Evolutionary conservation across 2,113 vertebrate genomes (phyloP).

Genomic region (Sakesphorus luctuosus): DNA sequence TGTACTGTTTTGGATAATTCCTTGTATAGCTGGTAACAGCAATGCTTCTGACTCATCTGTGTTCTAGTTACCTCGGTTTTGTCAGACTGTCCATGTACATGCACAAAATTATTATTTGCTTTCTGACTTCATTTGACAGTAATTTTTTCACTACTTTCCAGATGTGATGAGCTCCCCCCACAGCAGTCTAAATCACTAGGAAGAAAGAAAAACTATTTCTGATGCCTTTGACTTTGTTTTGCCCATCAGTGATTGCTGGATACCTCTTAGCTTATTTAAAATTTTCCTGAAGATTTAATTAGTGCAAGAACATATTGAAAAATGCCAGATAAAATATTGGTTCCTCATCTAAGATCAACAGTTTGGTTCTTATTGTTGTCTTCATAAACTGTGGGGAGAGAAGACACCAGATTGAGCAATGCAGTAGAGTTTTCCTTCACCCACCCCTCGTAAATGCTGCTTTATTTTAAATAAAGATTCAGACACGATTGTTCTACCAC

Average conservation of each 20-base stretch:
- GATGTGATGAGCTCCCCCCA: background rate
- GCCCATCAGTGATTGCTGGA: conserved; percentile 35
- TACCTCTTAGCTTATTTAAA: conserved; percentile 31
- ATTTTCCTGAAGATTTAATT: background rate
- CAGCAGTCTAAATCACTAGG: background rate
- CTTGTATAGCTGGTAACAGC: conserved; percentile 17
- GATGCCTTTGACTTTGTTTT: conserved; percentile 67
- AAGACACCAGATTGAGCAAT: conserved; percentile 51
- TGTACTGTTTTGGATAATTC: conserved; percentile 25
- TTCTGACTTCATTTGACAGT: background rate
- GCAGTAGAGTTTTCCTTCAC: background rate
- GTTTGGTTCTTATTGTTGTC: conserved; percentile 29
- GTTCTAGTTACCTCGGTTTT: conserved; percentile 49
- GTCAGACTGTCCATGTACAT: background rate
- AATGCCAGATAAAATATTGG: conserved; percentile 21
- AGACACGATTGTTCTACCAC: conserved; percentile 56
- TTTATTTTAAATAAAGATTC: conserved; percentile 9
- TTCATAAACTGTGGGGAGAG: conserved; percentile 18
- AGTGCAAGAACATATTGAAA: conserved; percentile 28
- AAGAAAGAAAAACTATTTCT: background rate
- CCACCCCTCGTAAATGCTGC: background rate
- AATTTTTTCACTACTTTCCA: background rate
- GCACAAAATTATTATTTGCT: background rate
- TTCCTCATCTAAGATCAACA: conserved; percentile 20
- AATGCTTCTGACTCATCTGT: conserved; percentile 16